A percentile compares a stretch with the other conserved stretches of the same genome.
Conservation (phyloP, 2,888 invertebrate genomes). For the Cactoblastis cactorum region DNA sequence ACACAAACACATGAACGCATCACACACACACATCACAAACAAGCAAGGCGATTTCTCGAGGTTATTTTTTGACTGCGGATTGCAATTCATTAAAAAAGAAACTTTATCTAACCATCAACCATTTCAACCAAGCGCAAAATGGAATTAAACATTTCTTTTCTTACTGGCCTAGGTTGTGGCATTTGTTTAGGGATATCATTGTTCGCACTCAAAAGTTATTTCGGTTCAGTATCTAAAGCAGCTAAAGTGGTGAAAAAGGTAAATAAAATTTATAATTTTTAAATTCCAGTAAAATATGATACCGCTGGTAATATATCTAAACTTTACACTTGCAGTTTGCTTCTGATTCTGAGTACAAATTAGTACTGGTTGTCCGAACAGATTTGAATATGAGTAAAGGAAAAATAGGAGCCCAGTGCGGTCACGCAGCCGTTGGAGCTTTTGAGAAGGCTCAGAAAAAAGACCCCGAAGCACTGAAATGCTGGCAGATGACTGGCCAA, state of each 20-base stretch:
- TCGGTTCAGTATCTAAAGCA: conserved; percentile 37
- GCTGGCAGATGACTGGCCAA: conserved; percentile 85
- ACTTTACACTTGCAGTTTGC: conserved; percentile 64
- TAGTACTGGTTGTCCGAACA: conserved; percentile 91
- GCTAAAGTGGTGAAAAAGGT: conserved; percentile 48
- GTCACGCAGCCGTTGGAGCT: conserved; percentile 95
- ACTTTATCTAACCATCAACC: conserved; percentile 24
- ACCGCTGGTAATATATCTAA: too few relatives aligned
- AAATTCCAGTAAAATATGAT: background rate
- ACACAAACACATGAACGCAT: too few relatives aligned
- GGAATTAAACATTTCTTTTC: conserved; percentile 57
- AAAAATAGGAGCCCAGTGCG: conserved; percentile 95
- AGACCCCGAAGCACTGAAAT: conserved; percentile 78
- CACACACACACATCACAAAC: too few relatives aligned
- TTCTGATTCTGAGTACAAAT: conserved; percentile 82
- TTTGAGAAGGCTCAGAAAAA: conserved; percentile 84
- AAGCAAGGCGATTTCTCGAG: background rate
- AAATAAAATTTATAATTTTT: conserved; percentile 6
- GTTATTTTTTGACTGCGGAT: background rate
- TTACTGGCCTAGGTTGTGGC: conserved; percentile 68
- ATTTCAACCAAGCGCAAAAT: conserved; percentile 58
- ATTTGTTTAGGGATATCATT: conserved; percentile 67
- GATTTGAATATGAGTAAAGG: conserved; percentile 97
- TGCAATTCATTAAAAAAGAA: background rate
- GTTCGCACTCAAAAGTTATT: conserved; percentile 51